These are phyloP conservation scores for Arctocebus calabarensis DNA, from an alignment of 2,797 vertebrate genomes.

Conservation along the genomic window DNA sequence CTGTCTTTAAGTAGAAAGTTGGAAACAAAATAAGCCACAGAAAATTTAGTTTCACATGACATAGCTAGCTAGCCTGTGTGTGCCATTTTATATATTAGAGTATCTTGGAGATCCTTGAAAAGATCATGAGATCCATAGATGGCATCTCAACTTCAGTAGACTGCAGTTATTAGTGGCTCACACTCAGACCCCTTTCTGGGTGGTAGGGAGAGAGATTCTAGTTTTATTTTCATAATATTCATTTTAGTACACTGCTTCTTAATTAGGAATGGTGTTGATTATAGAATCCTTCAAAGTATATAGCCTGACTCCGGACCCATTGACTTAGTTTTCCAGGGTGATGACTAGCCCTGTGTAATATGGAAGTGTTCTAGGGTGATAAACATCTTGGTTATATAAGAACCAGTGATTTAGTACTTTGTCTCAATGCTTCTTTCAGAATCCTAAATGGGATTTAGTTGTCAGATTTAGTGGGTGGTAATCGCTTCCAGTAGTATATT, in stretches of 20 bases:
- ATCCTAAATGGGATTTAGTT: constrained; percentile 15
- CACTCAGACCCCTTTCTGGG: accelerated
- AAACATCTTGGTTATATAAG: not conserved
- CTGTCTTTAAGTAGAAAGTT: not conserved
- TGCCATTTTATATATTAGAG: not conserved
- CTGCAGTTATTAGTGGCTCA: not conserved
- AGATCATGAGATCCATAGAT: not conserved
- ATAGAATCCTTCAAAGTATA: not conserved
- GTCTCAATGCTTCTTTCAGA: constrained; percentile 48
- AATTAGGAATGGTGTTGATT: not conserved
- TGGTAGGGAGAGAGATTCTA: not conserved
- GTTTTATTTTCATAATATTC: not conserved
- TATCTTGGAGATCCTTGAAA: not conserved
- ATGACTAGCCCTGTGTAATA: not conserved
- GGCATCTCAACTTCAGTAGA: not conserved
- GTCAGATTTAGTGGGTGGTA: not conserved
- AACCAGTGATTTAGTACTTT: constrained; percentile 43
- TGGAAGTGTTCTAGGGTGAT: not conserved
- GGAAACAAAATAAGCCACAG: not conserved
- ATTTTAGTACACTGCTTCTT: not conserved
- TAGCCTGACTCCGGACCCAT: not conserved
- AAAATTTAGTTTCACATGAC: not conserved
- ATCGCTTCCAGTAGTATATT: constrained; percentile 63
- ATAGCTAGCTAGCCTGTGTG: not conserved
- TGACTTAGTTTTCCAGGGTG: not conserved